phyloP scores from a whole-genome alignment of 1,140 invertebrate species.

The Drosophila quadrilineata region DNA sequence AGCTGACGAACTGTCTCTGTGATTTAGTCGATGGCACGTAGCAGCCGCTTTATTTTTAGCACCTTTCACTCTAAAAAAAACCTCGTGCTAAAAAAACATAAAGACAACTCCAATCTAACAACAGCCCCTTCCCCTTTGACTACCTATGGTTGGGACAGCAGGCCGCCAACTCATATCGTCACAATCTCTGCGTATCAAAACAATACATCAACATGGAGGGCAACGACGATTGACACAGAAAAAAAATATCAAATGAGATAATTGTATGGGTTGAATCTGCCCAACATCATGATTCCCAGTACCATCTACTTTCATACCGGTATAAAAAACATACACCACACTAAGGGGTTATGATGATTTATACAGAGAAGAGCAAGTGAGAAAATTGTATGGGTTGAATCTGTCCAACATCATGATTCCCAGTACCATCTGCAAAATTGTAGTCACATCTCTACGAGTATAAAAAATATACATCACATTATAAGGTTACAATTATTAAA shows the following conservation, averaged over 20 bases:
- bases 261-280: no score
- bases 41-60: constrained; percentile 66
- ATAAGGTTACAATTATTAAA: no score
- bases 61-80: constrained; percentile 31
- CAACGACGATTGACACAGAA: neutral
- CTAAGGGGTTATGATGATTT: no score
- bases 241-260: neutral
- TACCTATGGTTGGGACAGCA: neutral
- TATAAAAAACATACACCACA: no score
- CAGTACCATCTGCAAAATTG: no score
- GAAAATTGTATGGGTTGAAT: no score
- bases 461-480: no score
- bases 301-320: no score
- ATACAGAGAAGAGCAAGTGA: no score
- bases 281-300: no score
- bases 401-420: no score
- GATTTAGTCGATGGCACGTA: constrained; percentile 50
- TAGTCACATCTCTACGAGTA: no score
- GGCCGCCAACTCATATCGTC: constrained; percentile 9
- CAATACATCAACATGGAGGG: constrained; percentile 63
- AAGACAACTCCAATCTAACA: neutral
- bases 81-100: constrained; percentile 8
- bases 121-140: neutral
- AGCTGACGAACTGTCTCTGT: constrained; percentile 12
- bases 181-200: constrained; percentile 53